Evolutionary conservation across 2,888 invertebrate genomes (phyloP), one percentile per base, ranked within the genome.

Genomic region (Limnephilus lunatus): DNA sequence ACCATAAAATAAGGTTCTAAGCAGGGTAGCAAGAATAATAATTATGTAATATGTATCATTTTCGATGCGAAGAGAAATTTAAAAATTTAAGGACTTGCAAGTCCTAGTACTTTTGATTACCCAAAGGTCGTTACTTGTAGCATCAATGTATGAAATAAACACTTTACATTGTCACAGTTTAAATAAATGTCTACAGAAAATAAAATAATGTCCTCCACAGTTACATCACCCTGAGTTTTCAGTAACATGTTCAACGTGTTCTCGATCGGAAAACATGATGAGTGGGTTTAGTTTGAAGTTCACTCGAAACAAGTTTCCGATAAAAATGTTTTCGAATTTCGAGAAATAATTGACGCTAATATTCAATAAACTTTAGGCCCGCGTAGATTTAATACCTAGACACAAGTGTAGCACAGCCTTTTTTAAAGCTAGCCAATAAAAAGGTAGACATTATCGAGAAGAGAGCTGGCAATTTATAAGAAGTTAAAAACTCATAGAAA

Each of bases 211-310:
- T 68, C 19, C 7, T 68, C 25, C 5, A 85, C n/a, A 85, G n/a
- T 85, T n/a, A 4, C 35, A 85, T 85, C 30, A n/a, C 35, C 39
- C 25, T 39, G 25, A 14, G 44, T 39, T 44, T 19, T 35, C 25
- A 3, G 44, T 25, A 9, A 44, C 14, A 44, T 44, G 85, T 39
- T n/a, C 85, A 85, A 85, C 4, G 44, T 48, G 44, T 48, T 86
- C 25, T 39, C 86, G 44, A 86, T 86, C 30, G 48, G 44, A 30
- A 86, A 86, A 39, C 85, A 85, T 85, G n/a, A 44, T 15, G 86
- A 30, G n/a, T 44, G 30, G 35, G 7, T 35, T 25, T 25, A 25
- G 83, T 32, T 83, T 83, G 83, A 83, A 83, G 83, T 35, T n/a
- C n/a, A 44, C 86, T 86, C 30, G n/a, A n/a, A 31, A 85, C 39